Conservation (phyloP, 92 coral and sea anemone species). For the Zoanthus sansibaricus region DNA sequence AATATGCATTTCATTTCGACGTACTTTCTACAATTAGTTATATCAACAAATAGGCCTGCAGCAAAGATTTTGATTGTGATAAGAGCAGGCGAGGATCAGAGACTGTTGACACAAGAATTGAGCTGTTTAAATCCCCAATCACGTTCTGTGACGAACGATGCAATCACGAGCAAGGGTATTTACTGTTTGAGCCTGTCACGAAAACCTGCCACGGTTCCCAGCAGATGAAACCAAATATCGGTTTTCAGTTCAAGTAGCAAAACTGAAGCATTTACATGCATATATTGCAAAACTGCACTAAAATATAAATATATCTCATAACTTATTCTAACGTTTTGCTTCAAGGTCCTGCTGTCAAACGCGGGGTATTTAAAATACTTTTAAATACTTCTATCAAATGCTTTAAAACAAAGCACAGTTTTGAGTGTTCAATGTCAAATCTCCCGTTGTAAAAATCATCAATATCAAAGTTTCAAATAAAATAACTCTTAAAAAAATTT, state of each 20-base stretch:
- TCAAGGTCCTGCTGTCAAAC: background rate
- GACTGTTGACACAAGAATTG: constrained; percentile 22
- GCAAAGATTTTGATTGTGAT: constrained; percentile 20
- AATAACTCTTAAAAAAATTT: too few relatives aligned
- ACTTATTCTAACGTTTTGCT: background rate
- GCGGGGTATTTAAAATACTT: too few relatives aligned
- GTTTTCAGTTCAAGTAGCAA: background rate
- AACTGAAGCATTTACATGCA: background rate
- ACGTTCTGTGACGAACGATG: constrained; percentile 12
- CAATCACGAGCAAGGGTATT: background rate
- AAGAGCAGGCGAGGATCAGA: constrained; percentile 28
- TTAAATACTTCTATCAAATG: too few relatives aligned
- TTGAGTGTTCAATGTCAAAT: too few relatives aligned
- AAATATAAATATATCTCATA: background rate
- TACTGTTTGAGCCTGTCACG: constrained; percentile 22
- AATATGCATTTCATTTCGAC: constrained; percentile 35
- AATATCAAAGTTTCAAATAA: too few relatives aligned
- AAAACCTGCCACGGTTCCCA: background rate
- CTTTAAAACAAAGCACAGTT: too few relatives aligned
- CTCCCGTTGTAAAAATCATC: too few relatives aligned
- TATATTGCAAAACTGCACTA: background rate
- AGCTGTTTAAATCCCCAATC: constrained; percentile 5
- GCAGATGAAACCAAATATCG: constrained; percentile 1
- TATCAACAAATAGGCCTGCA: constrained; percentile 32
- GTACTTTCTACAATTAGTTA: constrained; percentile 21